Conservation (phyloP, 2,113 vertebrate genomes). For the Ctenodactylus gundi region DNA sequence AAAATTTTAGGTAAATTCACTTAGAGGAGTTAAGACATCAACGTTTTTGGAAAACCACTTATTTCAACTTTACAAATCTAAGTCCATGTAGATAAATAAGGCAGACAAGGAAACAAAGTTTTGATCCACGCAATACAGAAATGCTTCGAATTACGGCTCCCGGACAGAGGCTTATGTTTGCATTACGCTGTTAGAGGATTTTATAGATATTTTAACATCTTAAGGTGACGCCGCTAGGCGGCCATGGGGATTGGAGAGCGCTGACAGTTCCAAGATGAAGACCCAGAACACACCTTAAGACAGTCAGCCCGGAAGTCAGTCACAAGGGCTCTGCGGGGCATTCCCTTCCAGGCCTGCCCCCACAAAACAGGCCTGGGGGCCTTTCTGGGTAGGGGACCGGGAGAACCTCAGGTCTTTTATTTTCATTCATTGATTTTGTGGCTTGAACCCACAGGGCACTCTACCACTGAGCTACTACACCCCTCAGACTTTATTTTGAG, state of each 20-base stretch:
- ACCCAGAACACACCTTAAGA: too few species aligned
- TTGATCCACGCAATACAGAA: neutral
- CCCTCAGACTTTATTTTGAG: neutral
- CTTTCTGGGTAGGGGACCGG: neutral
- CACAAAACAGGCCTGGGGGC: neutral
- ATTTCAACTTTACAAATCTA: neutral
- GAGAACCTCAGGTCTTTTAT: too few species aligned
- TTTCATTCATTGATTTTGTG: too few species aligned
- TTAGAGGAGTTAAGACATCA: rapidly evolving
- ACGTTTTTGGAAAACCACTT: neutral
- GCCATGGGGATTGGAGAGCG: neutral
- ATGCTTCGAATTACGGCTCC: neutral
- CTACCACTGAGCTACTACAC: neutral
- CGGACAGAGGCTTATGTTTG: neutral
- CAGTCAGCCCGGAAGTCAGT: too few species aligned
- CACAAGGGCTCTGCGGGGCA: neutral
- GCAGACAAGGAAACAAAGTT: constrained; percentile 26
- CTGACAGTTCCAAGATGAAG: neutral
- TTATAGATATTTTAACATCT: neutral
- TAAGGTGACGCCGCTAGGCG: neutral
- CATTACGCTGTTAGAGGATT: neutral
- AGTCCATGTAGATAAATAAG: neutral
- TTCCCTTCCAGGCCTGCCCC: neutral
- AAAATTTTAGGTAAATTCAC: neutral
- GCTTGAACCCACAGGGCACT: neutral